phyloP scores from a whole-genome alignment of 2,797 vertebrate species.

The Mormyrus proboscirostris region DNA sequence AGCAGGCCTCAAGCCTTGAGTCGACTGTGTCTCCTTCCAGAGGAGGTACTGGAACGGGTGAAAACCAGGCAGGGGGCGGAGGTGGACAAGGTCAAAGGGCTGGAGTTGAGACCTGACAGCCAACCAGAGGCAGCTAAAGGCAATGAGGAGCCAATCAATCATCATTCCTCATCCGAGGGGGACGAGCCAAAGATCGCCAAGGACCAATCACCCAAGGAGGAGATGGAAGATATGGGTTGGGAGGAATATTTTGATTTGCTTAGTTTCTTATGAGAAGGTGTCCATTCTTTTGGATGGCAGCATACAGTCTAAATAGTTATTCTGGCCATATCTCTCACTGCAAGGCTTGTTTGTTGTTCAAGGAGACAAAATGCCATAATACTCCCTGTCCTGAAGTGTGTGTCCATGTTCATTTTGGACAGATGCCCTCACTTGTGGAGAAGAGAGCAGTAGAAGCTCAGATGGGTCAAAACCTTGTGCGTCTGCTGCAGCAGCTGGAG shows the following conservation, averaged over 20 bases:
- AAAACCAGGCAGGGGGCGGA: constrained; percentile 77
- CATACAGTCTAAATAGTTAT: neutral
- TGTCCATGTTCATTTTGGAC: constrained; percentile 34
- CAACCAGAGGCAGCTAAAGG: constrained; percentile 53
- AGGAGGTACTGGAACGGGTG: constrained; percentile 83
- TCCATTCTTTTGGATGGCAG: neutral
- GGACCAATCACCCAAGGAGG: constrained; percentile 34
- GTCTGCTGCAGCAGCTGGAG: constrained; percentile 27
- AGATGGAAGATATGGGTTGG: neutral
- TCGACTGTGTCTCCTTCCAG: constrained; percentile 47
- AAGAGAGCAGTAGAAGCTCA: constrained; percentile 36
- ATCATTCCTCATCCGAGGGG: constrained; percentile 41
- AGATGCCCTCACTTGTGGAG: constrained; percentile 33
- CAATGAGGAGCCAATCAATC: constrained; percentile 48
- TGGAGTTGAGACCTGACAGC: constrained; percentile 50
- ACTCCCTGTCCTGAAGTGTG: neutral
- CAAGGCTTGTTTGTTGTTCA: neutral
- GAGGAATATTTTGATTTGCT: neutral
- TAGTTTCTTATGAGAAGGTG: neutral
- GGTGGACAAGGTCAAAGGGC: constrained; percentile 72
- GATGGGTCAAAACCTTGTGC: constrained; percentile 31
- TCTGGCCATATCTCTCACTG: neutral
- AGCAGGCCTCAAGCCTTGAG: neutral
- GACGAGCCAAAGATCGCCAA: constrained; percentile 43
- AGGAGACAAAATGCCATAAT: too few relatives aligned